These are phyloP conservation scores for Pocillopora damicornis DNA, from an alignment of 64 coral and sea anemone genomes.

Conservation along the genomic window DNA sequence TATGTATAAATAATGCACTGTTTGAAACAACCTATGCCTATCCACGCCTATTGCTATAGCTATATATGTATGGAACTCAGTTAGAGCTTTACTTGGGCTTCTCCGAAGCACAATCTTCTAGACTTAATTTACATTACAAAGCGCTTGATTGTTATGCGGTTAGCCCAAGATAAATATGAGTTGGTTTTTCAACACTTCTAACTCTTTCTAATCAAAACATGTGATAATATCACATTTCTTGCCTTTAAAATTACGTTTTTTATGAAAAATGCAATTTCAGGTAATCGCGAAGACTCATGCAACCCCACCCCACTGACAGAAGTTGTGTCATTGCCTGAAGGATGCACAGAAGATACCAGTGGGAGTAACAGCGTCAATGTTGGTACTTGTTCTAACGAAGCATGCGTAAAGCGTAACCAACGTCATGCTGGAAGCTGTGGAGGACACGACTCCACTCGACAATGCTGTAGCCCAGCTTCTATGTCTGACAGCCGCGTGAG, in stretches of 20 bases:
- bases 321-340: neutral
- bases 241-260: neutral
- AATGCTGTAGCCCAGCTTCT: neutral
- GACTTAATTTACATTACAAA: too few species aligned
- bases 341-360: constrained; percentile 1
- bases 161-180: too few species aligned
- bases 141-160: too few species aligned
- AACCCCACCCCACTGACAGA: neutral
- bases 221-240: neutral
- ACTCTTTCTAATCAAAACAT: neutral
- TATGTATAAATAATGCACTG: too few species aligned
- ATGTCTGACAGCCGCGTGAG: neutral
- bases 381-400: neutral
- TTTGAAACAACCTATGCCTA: too few species aligned
- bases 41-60: too few species aligned
- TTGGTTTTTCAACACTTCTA: too few species aligned
- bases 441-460: neutral
- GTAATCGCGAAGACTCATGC: neutral
- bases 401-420: neutral
- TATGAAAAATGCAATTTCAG: neutral
- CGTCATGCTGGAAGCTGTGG: neutral
- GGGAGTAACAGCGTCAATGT: neutral
- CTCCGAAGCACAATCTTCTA: too few species aligned
- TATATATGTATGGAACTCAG: too few species aligned
- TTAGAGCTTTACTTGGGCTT: too few species aligned